A percentile compares a stretch with the other conserved stretches of the same genome.
These are phyloP conservation scores for Eurystomus glaucurus DNA, from an alignment of 2,797 vertebrate genomes.

Conservation along the genomic window DNA sequence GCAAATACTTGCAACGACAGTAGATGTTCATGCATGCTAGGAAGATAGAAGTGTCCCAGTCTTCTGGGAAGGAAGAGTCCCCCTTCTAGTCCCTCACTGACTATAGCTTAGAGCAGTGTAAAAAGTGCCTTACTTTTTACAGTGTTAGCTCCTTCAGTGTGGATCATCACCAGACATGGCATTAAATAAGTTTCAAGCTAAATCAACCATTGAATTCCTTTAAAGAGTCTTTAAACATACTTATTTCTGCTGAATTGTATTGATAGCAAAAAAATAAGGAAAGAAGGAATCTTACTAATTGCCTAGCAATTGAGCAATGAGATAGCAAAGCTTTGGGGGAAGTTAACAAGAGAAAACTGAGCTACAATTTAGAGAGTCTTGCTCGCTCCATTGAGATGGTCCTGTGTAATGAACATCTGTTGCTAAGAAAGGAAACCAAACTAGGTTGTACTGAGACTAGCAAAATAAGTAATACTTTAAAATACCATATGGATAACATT, in stretches of 20 bases:
- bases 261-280: background rate
- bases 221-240: background rate
- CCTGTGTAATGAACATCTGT: background rate
- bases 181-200: background rate
- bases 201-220: background rate
- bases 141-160: rapidly evolving
- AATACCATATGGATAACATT: background rate
- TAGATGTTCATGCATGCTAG: background rate
- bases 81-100: background rate
- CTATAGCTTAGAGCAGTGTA: background rate
- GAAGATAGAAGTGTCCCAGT: background rate
- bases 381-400: background rate
- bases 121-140: background rate
- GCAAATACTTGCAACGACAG: background rate
- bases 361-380: background rate
- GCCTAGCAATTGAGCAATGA: background rate
- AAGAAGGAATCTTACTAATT: background rate
- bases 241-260: background rate
- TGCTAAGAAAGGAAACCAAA: background rate
- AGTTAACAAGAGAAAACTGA: background rate
- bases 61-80: background rate
- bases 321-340: background rate
- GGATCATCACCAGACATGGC: background rate
- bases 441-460: background rate
- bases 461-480: slow-evolving; percentile 4